Percentiles rank a stretch among this genome's conserved stretches.
These are phyloP conservation scores for Hypsibius dujardini DNA, from an alignment of 1,140 invertebrate genomes.

Conservation along the genomic window DNA sequence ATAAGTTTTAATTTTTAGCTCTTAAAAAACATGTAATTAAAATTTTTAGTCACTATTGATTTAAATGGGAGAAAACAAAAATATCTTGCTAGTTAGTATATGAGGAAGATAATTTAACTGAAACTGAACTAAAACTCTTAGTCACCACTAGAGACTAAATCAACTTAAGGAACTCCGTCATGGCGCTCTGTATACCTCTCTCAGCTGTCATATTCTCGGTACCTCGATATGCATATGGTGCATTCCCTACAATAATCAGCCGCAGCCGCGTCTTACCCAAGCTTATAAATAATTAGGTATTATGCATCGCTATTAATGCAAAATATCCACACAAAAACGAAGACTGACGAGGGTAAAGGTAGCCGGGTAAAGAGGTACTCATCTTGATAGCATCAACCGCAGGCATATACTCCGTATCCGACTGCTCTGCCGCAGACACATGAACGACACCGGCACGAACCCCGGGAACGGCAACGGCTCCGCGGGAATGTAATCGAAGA, in stretches of 20 bases:
- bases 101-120: too few species aligned
- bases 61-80: too few species aligned
- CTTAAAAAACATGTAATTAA: too few species aligned
- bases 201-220: neutral
- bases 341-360: neutral
- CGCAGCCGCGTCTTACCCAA: neutral
- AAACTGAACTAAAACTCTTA: too few species aligned
- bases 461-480: constrained; percentile 8
- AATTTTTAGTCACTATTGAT: too few species aligned
- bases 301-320: neutral
- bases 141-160: too few species aligned
- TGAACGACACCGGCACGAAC: neutral
- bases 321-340: neutral
- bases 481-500: neutral
- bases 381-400: constrained; percentile 16
- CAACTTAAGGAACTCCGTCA: too few species aligned
- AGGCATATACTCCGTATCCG: neutral
- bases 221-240: neutral
- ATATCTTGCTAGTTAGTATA: too few species aligned
- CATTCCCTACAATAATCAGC: neutral
- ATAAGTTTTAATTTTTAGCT: too few species aligned
- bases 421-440: neutral
- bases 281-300: neutral
- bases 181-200: neutral
- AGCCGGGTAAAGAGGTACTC: neutral